Evolutionary conservation across 2,888 invertebrate genomes (phyloP).

Genomic region (Trilocha varians): DNA sequence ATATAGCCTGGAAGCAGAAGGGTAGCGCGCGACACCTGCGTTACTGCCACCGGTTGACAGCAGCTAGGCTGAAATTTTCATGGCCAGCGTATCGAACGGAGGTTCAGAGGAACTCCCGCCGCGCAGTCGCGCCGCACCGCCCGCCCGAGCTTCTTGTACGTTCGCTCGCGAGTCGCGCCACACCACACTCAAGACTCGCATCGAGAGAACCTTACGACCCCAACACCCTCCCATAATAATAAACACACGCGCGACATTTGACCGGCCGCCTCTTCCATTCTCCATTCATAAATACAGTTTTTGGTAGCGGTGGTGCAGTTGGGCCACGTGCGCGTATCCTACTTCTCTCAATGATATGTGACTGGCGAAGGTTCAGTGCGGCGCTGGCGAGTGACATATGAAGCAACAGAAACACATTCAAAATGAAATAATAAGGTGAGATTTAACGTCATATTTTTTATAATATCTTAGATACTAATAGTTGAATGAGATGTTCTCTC

Average conservation of each 20-base stretch:
- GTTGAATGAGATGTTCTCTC: too few relatives aligned
- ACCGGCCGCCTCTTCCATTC: slow-evolving; percentile 20
- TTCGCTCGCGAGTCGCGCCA: slow-evolving; percentile 27
- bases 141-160: slow-evolving; percentile 36
- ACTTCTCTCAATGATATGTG: slow-evolving; percentile 37
- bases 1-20: slow-evolving; percentile 14
- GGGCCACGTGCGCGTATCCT: slow-evolving; percentile 30
- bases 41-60: slow-evolving; percentile 68
- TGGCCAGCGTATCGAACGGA: slow-evolving; percentile 69
- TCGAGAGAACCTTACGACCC: slow-evolving; percentile 28
- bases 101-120: slow-evolving; percentile 31
- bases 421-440: slow-evolving; percentile 70
- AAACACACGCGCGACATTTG: slow-evolving; percentile 38
- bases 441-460: slow-evolving; percentile 2
- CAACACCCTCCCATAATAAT: slow-evolving; percentile 29
- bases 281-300: slow-evolving; percentile 23
- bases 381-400: slow-evolving; percentile 43
- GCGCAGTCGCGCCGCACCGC: slow-evolving; percentile 57
- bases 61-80: slow-evolving; percentile 64
- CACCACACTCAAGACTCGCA: slow-evolving; percentile 31
- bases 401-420: slow-evolving; percentile 39
- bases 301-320: slow-evolving; percentile 35
- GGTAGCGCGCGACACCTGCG: slow-evolving; percentile 44
- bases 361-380: slow-evolving; percentile 37
- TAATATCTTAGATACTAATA: background rate